phyloP scores from a whole-genome alignment of 2,888 invertebrate genomes.

The Taenaris catops region DNA sequence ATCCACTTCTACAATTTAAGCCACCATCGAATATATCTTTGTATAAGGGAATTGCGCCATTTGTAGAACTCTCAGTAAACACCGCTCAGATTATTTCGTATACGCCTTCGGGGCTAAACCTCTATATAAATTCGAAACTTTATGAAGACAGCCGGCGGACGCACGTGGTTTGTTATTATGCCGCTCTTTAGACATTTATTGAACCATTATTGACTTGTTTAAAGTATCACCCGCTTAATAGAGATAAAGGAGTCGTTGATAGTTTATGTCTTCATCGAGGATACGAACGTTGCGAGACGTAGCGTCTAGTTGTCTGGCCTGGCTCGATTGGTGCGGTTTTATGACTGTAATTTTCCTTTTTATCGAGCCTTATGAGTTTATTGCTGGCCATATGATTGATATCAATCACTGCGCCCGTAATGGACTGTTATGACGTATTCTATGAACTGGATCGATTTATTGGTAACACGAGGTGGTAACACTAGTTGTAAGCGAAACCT shows the following conservation, averaged over 20 bases:
- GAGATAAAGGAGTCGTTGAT: conserved; percentile 70
- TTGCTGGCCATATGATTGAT: conserved; percentile 44
- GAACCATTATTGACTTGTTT: conserved; percentile 78
- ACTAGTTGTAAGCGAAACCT: conserved; percentile 9
- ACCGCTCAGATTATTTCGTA: conserved; percentile 75
- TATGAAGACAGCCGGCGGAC: conserved; percentile 59
- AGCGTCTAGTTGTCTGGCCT: conserved; percentile 53
- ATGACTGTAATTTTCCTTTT: conserved; percentile 69
- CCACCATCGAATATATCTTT: no score
- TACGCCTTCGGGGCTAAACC: conserved; percentile 74
- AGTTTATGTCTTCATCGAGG: conserved; percentile 69
- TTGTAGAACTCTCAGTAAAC: conserved; percentile 75
- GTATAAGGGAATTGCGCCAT: conserved; percentile 73
- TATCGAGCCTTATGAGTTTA: conserved; percentile 42
- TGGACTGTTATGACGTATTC: conserved; percentile 36
- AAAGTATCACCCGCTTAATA: conserved; percentile 75
- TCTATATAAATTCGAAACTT: conserved; percentile 75
- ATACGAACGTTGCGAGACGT: conserved; percentile 35
- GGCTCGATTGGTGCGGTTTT: conserved; percentile 46
- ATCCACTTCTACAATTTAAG: no score
- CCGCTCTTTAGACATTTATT: conserved; percentile 75
- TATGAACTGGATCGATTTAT: conserved; percentile 27
- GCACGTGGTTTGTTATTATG: conserved; percentile 76
- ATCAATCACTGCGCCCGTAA: conserved; percentile 45
- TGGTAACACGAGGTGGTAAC: conserved; percentile 13